Base-by-base conservation (phyloP, 2,113 vertebrate genomes). In the Struthidea cinerea region DNA sequence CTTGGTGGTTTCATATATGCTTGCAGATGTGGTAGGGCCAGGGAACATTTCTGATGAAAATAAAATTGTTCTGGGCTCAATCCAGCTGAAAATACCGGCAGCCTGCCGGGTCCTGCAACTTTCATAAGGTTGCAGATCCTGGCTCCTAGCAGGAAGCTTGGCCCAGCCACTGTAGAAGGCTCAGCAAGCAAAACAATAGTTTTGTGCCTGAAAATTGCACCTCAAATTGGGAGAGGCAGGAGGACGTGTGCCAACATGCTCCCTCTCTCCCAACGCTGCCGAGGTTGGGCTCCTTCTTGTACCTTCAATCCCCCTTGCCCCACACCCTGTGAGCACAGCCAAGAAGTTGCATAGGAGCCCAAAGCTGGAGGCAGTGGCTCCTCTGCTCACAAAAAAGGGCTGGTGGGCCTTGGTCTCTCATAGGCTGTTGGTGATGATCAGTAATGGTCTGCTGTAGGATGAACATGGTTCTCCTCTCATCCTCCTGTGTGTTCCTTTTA, bases 41-140 rank as follows among this genome's bases (percentile, higher is more conserved):
- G 71, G 80, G 96, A 96, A 97, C 88, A 82, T 90, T 96, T 96
- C 84, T 96, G 96, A 96, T 95, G 93, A 96, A 96, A 97, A 97
- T 96, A 97, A 97, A 96, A 97, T 90, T 89, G 93, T 92, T 93
- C 93, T 97, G 96, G 96, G 90, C 69, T 92, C 13, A 12, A 76
- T 93, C 96, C 96, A 97, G 90, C 76, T 95, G 80, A 92, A 96
- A 96, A 96, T 90, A 89, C 80, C 33, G 69, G 95, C 92, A 96
- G 94, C 86, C 84, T 96, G 96, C 83, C 26, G 56, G 94, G 96
- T 90, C 49, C 89, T 95, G 90, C 88, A 90, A 78, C 94, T 96
- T 97, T 95, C 96, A 94, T 89, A 89, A 84, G 90, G 80, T 93
- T 96, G 86, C 90, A 96, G 93, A 96, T 95, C 80, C 90, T 97